phyloP scores from a whole-genome alignment of 37 sponge, comb jelly and placozoan species.

The Beroe ovata region DNA sequence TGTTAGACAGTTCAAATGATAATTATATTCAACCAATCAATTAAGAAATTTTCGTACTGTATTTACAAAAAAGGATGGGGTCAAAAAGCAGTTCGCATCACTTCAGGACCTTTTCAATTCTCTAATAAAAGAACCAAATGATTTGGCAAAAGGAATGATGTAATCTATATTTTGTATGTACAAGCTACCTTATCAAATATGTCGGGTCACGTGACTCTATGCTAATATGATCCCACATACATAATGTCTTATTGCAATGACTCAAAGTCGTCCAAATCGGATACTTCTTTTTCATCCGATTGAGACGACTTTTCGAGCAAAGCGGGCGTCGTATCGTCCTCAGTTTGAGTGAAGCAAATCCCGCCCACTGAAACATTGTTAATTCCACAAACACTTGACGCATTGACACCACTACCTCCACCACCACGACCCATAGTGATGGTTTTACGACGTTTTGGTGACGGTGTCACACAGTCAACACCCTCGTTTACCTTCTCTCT shows the following conservation, averaged over 20 bases:
- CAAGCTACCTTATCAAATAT: too few species aligned
- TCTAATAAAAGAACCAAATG: too few species aligned
- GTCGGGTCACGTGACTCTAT: too few species aligned
- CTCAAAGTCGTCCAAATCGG: slow-evolving; percentile 36
- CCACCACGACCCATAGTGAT: not conserved
- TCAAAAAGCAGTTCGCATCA: too few species aligned
- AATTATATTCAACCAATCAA: too few species aligned
- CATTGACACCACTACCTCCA: not conserved
- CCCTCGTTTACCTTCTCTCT: not conserved
- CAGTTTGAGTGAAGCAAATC: not conserved
- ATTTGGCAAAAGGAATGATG: too few species aligned
- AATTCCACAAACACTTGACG: not conserved
- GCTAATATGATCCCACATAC: too few species aligned
- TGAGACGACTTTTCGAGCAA: not conserved
- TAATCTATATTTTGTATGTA: too few species aligned
- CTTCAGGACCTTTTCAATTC: too few species aligned
- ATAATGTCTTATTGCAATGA: not conserved
- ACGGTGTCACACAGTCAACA: not conserved
- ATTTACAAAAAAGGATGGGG: too few species aligned
- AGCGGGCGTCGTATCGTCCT: not conserved
- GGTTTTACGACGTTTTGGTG: not conserved
- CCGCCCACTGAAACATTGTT: slow-evolving; percentile 27
- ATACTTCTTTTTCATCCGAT: not conserved
- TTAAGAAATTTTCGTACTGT: too few species aligned
- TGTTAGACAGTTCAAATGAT: too few species aligned